Conservation (phyloP, 1,140 invertebrate genomes). For the Oncopeltus fasciatus region DNA sequence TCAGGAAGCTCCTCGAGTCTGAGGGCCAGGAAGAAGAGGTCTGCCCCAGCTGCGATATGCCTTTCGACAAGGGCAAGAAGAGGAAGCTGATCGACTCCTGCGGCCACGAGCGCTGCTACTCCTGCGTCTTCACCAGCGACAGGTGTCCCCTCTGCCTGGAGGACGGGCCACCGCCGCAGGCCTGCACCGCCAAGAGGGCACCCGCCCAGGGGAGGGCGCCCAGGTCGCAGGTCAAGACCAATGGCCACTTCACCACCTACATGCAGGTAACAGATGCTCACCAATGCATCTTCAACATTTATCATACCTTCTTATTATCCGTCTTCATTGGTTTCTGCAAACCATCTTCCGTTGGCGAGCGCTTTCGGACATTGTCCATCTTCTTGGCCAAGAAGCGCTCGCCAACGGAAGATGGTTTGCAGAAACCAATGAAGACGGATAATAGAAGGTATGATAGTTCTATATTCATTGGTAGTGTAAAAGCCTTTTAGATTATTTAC, state of each 20-base stretch:
- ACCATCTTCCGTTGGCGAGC: too few relatives aligned
- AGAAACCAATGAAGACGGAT: too few relatives aligned
- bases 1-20: constrained; percentile 34
- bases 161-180: too few relatives aligned
- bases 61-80: constrained; percentile 89
- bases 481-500: too few relatives aligned
- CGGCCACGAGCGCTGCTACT: constrained; percentile 85
- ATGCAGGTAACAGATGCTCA: constrained; percentile 37
- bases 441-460: too few relatives aligned
- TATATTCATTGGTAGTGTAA: too few relatives aligned
- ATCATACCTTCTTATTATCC: too few relatives aligned
- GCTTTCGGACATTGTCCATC: too few relatives aligned
- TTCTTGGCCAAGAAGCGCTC: too few relatives aligned
- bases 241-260: constrained; percentile 43
- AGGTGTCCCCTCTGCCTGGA: constrained; percentile 80
- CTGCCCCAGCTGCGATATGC: constrained; percentile 75
- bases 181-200: not conserved
- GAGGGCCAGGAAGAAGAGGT: constrained; percentile 42
- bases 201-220: constrained; percentile 7
- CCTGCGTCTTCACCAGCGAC: constrained; percentile 82
- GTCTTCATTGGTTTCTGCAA: too few relatives aligned
- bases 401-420: too few relatives aligned
- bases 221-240: constrained; percentile 43
- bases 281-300: too few relatives aligned
- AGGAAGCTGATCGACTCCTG: constrained; percentile 83